These are phyloP conservation scores for Mareca strepera DNA, from an alignment of 2,797 vertebrate species.

Conservation along the genomic window DNA sequence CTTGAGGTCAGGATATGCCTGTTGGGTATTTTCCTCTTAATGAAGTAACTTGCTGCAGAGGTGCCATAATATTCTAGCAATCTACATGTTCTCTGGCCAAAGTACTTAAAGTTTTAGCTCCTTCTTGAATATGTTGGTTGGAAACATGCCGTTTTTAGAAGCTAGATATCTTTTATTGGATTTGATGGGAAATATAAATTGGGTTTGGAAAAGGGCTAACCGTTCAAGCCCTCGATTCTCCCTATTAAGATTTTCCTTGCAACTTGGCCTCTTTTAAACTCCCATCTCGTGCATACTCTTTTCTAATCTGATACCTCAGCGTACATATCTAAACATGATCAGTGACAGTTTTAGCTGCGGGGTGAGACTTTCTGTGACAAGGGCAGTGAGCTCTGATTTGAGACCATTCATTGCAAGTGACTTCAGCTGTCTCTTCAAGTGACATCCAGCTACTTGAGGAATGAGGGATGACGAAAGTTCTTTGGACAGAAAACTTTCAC, in stretches of 20 bases:
- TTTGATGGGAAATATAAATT: constrained; percentile 75
- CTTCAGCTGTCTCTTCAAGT: constrained; percentile 94
- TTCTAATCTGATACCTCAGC: constrained; percentile 84
- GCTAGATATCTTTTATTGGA: constrained; percentile 64
- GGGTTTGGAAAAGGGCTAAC: constrained; percentile 67
- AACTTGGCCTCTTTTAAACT: constrained; percentile 85
- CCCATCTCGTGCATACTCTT: constrained; percentile 82
- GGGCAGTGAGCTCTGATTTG: constrained; percentile 96
- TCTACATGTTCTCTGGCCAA: constrained; percentile 19
- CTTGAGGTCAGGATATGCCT: constrained; percentile 50
- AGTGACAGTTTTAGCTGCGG: constrained; percentile 97
- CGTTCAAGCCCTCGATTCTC: constrained; percentile 67
- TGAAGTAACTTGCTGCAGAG: constrained; percentile 62
- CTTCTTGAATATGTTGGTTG: constrained; percentile 56
- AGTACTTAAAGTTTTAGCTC: constrained; percentile 44
- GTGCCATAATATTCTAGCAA: constrained; percentile 31
- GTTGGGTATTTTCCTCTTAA: constrained; percentile 65
- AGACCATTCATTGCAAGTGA: constrained; percentile 96
- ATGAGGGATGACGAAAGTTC: constrained; percentile 90
- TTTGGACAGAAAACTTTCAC: constrained; percentile 96
- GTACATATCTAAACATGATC: constrained; percentile 87
- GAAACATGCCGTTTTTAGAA: constrained; percentile 43
- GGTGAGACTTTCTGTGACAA: constrained; percentile 98
- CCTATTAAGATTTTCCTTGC: constrained; percentile 82
- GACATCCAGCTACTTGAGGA: constrained; percentile 90